Evolutionary conservation across 2,888 invertebrate species (phyloP), one percentile per base, ranked within the genome.

Genomic region (Drosophila trichaetosa): DNA sequence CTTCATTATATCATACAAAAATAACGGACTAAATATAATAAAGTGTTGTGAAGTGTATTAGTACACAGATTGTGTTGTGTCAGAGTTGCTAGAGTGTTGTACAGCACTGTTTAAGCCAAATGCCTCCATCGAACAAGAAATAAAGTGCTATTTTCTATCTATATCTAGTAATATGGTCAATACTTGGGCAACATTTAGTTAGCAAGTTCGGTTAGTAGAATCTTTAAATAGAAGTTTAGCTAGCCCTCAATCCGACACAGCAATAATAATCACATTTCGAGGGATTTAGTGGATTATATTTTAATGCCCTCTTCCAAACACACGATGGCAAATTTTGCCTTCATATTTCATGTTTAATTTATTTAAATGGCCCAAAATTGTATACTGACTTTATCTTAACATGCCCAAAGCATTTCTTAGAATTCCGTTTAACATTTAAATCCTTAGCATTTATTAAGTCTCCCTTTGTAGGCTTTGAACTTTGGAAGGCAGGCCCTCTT

Each of bases 351-450:
- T n/a, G 18, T 21, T 8, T 16, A 56, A 29, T 21, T 4, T 29
- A 7, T 29, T 40, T 40, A 21, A 29, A 40, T 40, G 27, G 13
- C n/a, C 7, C 4, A 27, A 38, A 29, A 56, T 13, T 29, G 21
- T 18, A 29, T 29, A 16, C 4, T 5, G 29, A 21, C 10, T 40
- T 38, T 16, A 16, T 2, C 1, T 16, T 11, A 16, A 53, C 18
- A 27, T 40, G 38, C n/a, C 2, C 27, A 16, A 24, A 46, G 24
- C 24, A 46, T 16, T 46, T 46, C 24, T 21, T 29, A n/a, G 38
- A 56, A 56, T 16, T 56, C n/a, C 29, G 29, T 67, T 18, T 52
- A n/a, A 48, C 38, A 38, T 54, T 48, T 24, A n/a, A 11, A n/a
- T 38, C 27, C 18, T 31, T 13, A 11, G 31, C 4, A 66, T 31